Percentiles rank a stretch among this genome's conserved stretches.
Conservation (phyloP, 2,797 vertebrate genomes). For the Poecilia gillii region DNA sequence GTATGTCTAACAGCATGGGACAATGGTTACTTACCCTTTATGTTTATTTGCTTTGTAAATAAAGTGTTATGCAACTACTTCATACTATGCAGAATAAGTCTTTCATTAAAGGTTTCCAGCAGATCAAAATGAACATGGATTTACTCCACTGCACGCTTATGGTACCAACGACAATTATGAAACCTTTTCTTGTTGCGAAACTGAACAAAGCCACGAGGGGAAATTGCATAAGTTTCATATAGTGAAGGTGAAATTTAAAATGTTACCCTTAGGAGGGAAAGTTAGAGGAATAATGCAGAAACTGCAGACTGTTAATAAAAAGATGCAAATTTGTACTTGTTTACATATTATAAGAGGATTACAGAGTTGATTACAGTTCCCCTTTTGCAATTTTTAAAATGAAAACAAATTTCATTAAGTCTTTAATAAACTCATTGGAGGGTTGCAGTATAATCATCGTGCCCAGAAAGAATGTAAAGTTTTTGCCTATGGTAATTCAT, state of each 20-base stretch:
- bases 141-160: not conserved
- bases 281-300: not conserved
- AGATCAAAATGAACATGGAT: not conserved
- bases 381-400: not conserved
- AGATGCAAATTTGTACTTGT: not conserved
- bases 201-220: not conserved
- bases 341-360: not conserved
- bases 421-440: not conserved
- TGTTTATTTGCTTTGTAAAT: not conserved
- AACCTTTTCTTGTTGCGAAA: slow-evolving; percentile 8
- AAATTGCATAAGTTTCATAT: slow-evolving; percentile 11
- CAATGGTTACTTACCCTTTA: not conserved
- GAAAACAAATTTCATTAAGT: not conserved
- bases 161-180: slow-evolving; percentile 17
- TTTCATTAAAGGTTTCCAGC: not conserved
- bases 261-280: not conserved
- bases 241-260: slow-evolving; percentile 6
- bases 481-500: not conserved
- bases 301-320: not conserved
- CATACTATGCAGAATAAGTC: not conserved
- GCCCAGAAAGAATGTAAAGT: not conserved
- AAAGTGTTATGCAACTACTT: not conserved
- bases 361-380: too few species aligned
- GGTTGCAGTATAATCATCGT: not conserved
- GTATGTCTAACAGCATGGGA: not conserved